Evolutionary conservation across 2,113 vertebrate genomes (phyloP), one percentile per base, ranked within the genome.

Genomic region (Pseudorasbora parva): DNA sequence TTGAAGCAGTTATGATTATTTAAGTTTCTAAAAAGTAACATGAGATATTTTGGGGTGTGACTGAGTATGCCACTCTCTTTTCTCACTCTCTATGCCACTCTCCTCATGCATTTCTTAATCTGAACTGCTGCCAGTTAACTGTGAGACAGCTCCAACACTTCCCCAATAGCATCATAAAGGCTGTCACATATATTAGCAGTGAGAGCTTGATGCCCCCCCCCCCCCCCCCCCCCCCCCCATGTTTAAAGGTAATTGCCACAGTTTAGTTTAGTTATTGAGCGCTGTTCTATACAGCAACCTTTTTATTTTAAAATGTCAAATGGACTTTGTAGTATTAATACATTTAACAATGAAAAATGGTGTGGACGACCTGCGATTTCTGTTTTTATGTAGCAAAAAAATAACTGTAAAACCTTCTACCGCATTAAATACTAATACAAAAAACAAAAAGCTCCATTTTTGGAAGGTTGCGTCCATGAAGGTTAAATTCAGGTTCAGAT

Each of bases 171-270:
- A 81, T 80, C 62, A 72, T 47, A 64, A 79, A 71, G 33, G 2
- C 68, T 69, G 21, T 68, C 59, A 69, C 79, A 21, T 59, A 82
- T 85, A 78, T 78, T 82, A 79, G 56, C 49, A 43, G 69, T 84
- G 59, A 86, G 68, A 82, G 83, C 66, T 69, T 72, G 59, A 64
- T 78, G 81, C 71, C 76, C 57, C 78, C n/a, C n/a, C n/a, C n/a
- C n/a, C n/a, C n/a, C n/a, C n/a, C n/a, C n/a, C 71, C 76, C 57
- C 78, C 71, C 76, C 57, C 78, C 64, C 51, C 7, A 3, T 8
- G 60, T 64, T 77, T 75, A 81, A 66, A 79, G 79, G 47, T 56
- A 80, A 86, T 77, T 72, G 77, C 57, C 43, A 49, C 54, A 45
- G 54, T 51, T 51, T 80, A 80, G 43, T 66, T 78, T 78, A 64